phyloP scores from a whole-genome alignment of 2,797 vertebrate species.

The Trachops cirrhosus region DNA sequence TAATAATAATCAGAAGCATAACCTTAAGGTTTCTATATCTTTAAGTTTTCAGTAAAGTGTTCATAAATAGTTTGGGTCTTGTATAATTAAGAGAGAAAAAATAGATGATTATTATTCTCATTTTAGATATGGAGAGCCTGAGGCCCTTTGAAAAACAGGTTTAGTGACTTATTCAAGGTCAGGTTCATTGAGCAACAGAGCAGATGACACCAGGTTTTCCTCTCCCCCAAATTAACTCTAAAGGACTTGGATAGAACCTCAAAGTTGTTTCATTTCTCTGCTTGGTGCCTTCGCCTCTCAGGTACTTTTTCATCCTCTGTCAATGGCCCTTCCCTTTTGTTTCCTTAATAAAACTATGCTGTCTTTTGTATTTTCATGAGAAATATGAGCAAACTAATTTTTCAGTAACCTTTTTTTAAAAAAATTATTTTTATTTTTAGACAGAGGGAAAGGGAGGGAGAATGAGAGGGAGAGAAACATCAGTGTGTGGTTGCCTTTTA shows the following conservation, averaged over 20 bases:
- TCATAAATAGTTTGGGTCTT: not conserved
- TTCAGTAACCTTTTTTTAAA: not conserved
- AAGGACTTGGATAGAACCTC: not conserved
- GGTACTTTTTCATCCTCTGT: not conserved
- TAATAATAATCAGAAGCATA: not conserved
- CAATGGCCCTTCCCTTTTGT: not conserved
- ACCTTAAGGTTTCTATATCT: not conserved
- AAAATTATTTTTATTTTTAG: no score
- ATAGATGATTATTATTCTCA: not conserved
- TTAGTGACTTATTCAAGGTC: not conserved
- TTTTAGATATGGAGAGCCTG: not conserved
- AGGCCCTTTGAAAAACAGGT: not conserved
- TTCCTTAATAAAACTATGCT: not conserved
- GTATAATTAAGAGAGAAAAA: not conserved
- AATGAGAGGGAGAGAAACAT: no score
- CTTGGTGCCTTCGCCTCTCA: not conserved
- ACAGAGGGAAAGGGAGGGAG: no score
- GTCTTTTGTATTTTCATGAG: not conserved
- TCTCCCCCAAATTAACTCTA: not conserved
- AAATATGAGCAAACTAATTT: not conserved
- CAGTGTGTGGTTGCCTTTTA: no score
- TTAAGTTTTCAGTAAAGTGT: not conserved
- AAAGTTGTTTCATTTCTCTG: not conserved
- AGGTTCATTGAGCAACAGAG: not conserved
- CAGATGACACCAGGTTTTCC: not conserved